phyloP scores from a whole-genome alignment of 2,797 vertebrate genomes.

The Spinus olivaceus region DNA sequence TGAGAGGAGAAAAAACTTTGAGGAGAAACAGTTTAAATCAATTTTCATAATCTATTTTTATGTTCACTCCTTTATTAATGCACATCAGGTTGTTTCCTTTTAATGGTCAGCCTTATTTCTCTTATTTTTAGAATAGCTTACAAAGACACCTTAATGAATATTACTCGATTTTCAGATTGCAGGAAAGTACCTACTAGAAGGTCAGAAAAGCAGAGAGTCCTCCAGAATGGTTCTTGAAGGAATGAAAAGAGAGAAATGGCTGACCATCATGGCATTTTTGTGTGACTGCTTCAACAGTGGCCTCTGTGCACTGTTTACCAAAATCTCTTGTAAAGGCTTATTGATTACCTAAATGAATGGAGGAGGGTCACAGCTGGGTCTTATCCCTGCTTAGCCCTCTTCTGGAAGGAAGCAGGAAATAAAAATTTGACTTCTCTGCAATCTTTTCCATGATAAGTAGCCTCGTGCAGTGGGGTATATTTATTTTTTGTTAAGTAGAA shows the following conservation, averaged over 20 bases:
- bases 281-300: neutral
- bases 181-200: neutral
- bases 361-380: neutral
- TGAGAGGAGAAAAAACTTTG: neutral
- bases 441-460: neutral
- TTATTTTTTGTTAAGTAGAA: neutral
- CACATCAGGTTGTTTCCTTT: accelerated
- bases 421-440: neutral
- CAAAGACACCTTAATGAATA: neutral
- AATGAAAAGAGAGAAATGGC: neutral
- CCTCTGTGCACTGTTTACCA: neutral
- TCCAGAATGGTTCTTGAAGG: neutral
- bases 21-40: neutral
- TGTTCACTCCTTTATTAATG: neutral
- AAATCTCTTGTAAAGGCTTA: neutral
- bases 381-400: neutral
- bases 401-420: neutral
- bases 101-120: neutral
- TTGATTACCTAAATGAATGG: neutral
- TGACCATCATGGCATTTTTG: neutral
- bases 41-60: neutral
- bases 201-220: neutral
- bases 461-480: neutral
- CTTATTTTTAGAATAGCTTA: neutral
- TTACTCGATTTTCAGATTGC: neutral